Base-by-base conservation (phyloP, 2,797 vertebrate genomes). In the Urosaurus nigricauda region DNA sequence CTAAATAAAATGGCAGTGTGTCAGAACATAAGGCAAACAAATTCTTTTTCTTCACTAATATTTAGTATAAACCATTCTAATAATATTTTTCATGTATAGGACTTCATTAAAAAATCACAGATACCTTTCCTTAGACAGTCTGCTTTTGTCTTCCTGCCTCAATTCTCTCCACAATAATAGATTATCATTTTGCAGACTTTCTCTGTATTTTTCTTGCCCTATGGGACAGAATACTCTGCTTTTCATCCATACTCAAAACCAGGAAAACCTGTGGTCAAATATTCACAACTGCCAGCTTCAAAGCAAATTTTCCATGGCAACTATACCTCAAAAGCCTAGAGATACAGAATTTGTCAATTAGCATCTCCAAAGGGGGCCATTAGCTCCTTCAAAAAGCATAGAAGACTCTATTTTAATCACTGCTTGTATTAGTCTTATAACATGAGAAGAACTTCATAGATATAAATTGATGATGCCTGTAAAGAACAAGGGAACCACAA, bases 301-400 rank as follows among this genome's bases (percentile, higher is more conserved):
- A 98, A 98, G 97, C 88, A 91, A 88, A 96, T 98, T 97, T 97
- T 96, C 97, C 96, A 97, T 97, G 97, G 97, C 97, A 97, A 97
- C 96, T 43, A 12, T 93, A 96, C 95, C 97, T 98, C 97, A 96
- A 97, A 98, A 97, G 96, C 96, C 95, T 91, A 90, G 87, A 94
- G 94, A 90, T 96, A 96, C 96, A 97, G 94, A 96, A 96, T 97
- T 97, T 97, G 96, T 97, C 97, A 98, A 98, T 98, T 98, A 98
- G 96, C 96, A 97, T 93, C 96, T 98, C 96, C 97, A 97, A 97
- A 95, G 93, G 97, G 97, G 96, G 94, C 95, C 97, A 97, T 98
- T 97, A 97, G 94, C 95, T 97, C 94, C 94, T 96, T 97, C 94
- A 97, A 96, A 98, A 98, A 86, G 92, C 63, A 32, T 91, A 93